phyloP scores from a whole-genome alignment of 2,797 vertebrate genomes.

The Girardinus metallicus region DNA sequence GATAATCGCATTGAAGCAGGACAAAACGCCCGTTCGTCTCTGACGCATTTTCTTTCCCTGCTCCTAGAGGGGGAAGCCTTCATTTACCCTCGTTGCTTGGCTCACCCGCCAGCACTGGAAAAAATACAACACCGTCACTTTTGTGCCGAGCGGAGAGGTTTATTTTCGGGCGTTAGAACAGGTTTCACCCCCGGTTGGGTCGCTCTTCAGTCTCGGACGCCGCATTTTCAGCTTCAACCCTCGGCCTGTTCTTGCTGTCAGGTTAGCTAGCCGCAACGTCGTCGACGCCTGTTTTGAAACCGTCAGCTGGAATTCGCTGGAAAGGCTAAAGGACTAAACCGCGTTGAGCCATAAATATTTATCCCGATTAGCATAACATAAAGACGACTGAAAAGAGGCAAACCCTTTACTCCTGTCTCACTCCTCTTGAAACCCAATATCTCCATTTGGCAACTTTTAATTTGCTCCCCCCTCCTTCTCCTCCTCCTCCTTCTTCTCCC shows the following conservation, averaged over 20 bases:
- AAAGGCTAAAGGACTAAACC: conserved; percentile 67
- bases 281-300: conserved; percentile 63
- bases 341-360: conserved; percentile 77
- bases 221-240: conserved; percentile 34
- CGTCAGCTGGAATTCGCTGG: conserved; percentile 64
- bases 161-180: conserved; percentile 5
- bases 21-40: conserved; percentile 64
- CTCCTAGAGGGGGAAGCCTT: conserved; percentile 56
- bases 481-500: conserved; percentile 92
- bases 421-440: conserved; percentile 99
- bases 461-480: conserved; percentile 87
- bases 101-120: conserved; percentile 63
- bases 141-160: conserved; percentile 55
- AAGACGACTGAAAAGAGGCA: conserved; percentile 82
- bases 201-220: conserved; percentile 13
- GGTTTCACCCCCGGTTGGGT: conserved; percentile 20
- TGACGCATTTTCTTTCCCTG: conserved; percentile 67
- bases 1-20: conserved; percentile 66
- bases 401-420: conserved; percentile 88
- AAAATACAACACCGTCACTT: conserved; percentile 57
- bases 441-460: conserved; percentile 99
- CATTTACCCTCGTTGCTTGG: conserved; percentile 61
- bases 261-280: conserved; percentile 72
- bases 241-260: conserved; percentile 63
- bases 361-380: conserved; percentile 84